Conservation (phyloP, 2,797 vertebrate species). For the Paramormyrops hopkinsi region DNA sequence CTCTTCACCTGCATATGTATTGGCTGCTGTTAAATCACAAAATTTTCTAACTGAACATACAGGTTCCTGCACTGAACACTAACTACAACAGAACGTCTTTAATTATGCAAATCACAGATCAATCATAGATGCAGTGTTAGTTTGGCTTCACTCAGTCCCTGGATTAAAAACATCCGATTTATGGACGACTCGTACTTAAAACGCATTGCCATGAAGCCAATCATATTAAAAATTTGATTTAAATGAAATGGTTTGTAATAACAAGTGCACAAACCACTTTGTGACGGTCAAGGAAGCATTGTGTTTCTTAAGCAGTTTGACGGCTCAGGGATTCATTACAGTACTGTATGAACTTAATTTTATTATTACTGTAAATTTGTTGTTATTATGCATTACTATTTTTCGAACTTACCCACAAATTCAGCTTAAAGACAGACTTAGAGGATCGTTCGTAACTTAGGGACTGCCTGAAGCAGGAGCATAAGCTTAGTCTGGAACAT, state of each 20-base stretch:
- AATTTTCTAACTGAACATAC: neutral
- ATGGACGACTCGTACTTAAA: neutral
- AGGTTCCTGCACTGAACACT: neutral
- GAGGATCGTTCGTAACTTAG: neutral
- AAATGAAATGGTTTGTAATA: neutral
- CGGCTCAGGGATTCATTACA: neutral
- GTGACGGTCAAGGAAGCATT: neutral
- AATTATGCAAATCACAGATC: neutral
- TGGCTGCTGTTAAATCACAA: neutral
- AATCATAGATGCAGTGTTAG: neutral
- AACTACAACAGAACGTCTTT: neutral
- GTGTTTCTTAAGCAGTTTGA: neutral
- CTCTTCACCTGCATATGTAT: neutral
- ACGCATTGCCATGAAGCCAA: neutral
- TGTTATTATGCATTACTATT: neutral
- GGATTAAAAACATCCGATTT: neutral
- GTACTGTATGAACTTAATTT: neutral
- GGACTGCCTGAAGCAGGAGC: neutral
- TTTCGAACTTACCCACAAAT: neutral
- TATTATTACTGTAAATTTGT: neutral
- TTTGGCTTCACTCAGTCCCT: neutral
- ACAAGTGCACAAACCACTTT: neutral
- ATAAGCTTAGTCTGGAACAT: neutral
- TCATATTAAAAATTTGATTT: neutral
- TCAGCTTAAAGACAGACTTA: neutral